phyloP scores from a whole-genome alignment of 1,140 invertebrate genomes.

The Potamilus streckersoni region DNA sequence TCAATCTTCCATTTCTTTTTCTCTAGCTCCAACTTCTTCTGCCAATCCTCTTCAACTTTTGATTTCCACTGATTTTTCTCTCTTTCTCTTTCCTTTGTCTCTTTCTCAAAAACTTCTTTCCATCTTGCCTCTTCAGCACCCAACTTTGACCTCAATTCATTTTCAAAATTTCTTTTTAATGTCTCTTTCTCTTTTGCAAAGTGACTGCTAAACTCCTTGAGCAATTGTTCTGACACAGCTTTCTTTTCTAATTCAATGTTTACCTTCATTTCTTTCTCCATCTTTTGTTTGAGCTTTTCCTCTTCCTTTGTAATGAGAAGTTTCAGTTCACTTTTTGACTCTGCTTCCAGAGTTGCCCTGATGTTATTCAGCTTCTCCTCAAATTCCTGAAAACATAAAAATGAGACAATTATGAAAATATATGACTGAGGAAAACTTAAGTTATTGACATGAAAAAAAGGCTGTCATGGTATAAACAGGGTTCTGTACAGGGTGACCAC shows the following conservation, averaged over 20 bases:
- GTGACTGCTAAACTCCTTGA: background rate
- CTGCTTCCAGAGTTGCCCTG: slow-evolving; percentile 16
- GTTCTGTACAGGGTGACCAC: too few relatives aligned
- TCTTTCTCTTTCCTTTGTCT: slow-evolving; percentile 19
- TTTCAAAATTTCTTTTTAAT: slow-evolving; percentile 18
- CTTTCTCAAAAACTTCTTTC: slow-evolving; percentile 19
- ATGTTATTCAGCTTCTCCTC: slow-evolving; percentile 23
- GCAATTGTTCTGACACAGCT: too few relatives aligned
- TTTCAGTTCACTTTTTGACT: slow-evolving; percentile 2
- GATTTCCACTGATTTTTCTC: slow-evolving; percentile 27
- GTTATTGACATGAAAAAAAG: too few relatives aligned
- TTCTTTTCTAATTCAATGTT: too few relatives aligned
- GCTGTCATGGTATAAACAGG: too few relatives aligned
- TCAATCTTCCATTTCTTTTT: slow-evolving; percentile 29
- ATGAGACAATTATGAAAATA: too few relatives aligned
- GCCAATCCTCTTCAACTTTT: slow-evolving; percentile 18
- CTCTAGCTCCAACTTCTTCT: slow-evolving; percentile 17
- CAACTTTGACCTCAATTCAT: slow-evolving; percentile 19
- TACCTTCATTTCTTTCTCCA: slow-evolving; percentile 23
- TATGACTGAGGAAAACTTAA: too few relatives aligned
- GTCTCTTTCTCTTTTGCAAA: slow-evolving; percentile 10
- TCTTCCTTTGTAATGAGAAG: slow-evolving; percentile 11
- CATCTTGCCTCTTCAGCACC: slow-evolving; percentile 20
- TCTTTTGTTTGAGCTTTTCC: slow-evolving; percentile 13
- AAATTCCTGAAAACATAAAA: background rate